Evolutionary conservation across 2,888 invertebrate species (phyloP), one percentile per base, ranked within the genome.

Genomic region (Hecatera dysodea): DNA sequence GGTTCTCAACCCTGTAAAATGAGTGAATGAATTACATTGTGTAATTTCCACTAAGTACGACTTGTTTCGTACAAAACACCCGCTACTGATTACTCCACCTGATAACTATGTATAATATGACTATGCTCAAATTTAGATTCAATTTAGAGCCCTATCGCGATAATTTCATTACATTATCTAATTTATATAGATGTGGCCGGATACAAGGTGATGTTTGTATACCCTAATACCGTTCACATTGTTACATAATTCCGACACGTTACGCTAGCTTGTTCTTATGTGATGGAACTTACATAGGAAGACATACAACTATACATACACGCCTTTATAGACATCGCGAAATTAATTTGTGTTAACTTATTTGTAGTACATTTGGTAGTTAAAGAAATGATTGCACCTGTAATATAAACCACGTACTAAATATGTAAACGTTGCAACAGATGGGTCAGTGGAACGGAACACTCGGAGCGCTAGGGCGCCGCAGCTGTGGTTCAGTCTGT

Each of bases 211-310:
- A 88, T 88, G 89, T 83, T 87, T 87, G 89, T 87, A 87, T 91
- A 92, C 92, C 93, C 92, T 94, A 90, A 89, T 86, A 87, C 92
- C 91, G 89, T 88, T 91, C 91, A 90, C 88, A 75, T 84, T 85
- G 85, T 87, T 84, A 88, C 87, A 77, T 88, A 87, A 90, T 77
- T 87, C 89, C 86, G 88, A 88, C 87, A 87, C 75, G 75, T 87
- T 89, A 92, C 85, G 83, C 90, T 91, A 91, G 89, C 86, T 89
- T 88, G 91, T 87, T 88, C 89, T 89, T 89, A 90, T 84, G 86
- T 87, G 91, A 91, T 91, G 92, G 91, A 92, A 92, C 94, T 94
- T 94, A 95, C 93, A 93, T 92, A 94, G 96, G 95, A 95, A 96
- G 95, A 95, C 95, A 93, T 94, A 94, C 93, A 94, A 88, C 93